Conservation (phyloP, 2,113 vertebrate genomes). For the Semnornis frantzii region DNA sequence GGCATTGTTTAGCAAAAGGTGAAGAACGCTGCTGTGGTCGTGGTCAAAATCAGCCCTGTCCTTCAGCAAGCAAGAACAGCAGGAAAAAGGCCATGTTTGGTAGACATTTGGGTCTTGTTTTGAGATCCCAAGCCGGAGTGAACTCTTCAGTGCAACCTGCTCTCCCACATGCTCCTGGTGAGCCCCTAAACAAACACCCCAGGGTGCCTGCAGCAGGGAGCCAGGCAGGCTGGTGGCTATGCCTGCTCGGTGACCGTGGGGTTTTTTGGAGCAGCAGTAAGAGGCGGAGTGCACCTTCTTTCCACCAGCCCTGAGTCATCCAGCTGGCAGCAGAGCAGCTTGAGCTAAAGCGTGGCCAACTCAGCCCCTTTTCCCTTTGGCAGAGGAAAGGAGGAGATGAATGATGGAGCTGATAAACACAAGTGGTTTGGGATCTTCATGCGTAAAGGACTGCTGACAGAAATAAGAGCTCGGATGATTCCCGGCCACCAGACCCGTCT, state of each 20-base stretch:
- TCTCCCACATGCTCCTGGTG: neutral
- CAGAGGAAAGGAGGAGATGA: neutral
- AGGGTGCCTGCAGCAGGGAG: neutral
- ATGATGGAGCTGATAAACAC: neutral
- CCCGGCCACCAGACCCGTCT: neutral
- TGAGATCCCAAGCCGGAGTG: neutral
- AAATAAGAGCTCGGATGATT: neutral
- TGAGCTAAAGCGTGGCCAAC: neutral
- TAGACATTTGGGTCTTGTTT: neutral
- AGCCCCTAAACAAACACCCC: neutral
- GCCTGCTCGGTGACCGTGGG: neutral
- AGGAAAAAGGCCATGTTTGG: neutral
- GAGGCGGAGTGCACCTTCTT: neutral
- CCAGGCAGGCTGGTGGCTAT: neutral
- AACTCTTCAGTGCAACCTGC: neutral
- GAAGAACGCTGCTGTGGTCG: neutral
- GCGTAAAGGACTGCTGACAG: neutral
- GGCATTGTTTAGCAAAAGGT: neutral
- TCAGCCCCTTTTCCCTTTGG: conserved; percentile 12
- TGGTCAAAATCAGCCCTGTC: neutral
- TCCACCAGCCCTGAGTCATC: conserved; percentile 19
- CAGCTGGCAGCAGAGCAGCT: conserved; percentile 22
- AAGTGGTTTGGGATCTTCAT: neutral
- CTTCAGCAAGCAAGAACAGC: neutral
- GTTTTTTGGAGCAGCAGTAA: neutral